Conservation (phyloP, 2,888 invertebrate genomes). For the Cryptophagus acutangulus region DNA sequence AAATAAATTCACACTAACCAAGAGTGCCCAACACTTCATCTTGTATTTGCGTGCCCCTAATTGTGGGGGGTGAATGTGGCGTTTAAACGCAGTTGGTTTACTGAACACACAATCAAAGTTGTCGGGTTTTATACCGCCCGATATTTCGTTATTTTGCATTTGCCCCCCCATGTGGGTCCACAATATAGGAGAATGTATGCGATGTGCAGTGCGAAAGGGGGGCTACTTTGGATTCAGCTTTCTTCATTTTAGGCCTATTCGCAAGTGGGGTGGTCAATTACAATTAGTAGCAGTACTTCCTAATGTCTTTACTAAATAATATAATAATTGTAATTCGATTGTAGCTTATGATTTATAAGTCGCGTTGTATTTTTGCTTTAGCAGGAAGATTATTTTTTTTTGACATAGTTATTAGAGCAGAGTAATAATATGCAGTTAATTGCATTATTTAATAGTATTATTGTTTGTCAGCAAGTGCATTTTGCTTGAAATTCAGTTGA, state of each 20-base stretch:
- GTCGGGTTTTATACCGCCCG: constrained; percentile 41
- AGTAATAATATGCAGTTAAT: too few relatives aligned
- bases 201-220: constrained; percentile 3
- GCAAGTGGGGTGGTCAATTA: not conserved
- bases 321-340: too few relatives aligned
- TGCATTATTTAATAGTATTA: too few relatives aligned
- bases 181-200: constrained; percentile 23
- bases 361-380: too few relatives aligned
- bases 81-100: constrained; percentile 43
- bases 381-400: too few relatives aligned
- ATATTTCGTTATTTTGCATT: constrained; percentile 36
- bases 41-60: constrained; percentile 32
- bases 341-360: too few relatives aligned
- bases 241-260: constrained; percentile 2
- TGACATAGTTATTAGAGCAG: too few relatives aligned
- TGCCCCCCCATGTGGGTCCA: constrained; percentile 33
- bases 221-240: constrained; percentile 5
- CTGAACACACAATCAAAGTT: constrained; percentile 36
- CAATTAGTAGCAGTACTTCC: constrained; percentile 3
- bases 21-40: constrained; percentile 47
- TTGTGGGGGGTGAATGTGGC: constrained; percentile 31
- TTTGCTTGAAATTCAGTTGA: too few relatives aligned
- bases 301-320: too few relatives aligned
- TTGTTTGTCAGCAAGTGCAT: too few relatives aligned
- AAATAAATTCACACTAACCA: constrained; percentile 45